Evolutionary conservation across 2,113 vertebrate species (phyloP), one percentile per base, ranked within the genome.

Genomic region (Pedetes capensis): DNA sequence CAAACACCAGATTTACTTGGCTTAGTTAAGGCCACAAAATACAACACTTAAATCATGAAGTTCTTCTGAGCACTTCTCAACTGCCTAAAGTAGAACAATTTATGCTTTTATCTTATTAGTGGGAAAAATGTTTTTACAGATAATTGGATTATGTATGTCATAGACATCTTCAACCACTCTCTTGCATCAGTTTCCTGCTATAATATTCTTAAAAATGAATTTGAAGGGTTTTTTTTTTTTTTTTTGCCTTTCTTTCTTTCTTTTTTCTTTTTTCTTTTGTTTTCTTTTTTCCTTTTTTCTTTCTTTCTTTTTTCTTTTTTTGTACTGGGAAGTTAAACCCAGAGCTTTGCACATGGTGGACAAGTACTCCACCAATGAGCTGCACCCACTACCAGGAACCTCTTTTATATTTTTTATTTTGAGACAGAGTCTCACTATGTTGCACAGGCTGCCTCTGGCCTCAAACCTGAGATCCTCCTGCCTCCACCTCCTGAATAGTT

Each of bases 101-200:
- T 55, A 44, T 64, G 18, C 29, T 94, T 87, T 91, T 79, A 81
- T 75, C 34, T 91, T 79, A 87, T 49, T 89, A 91, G 89, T 57
- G 34, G 39, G 27, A 25, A 88, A 94, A 89, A 74, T 7, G n/a
- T n/a, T n/a, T 0, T 49, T 32, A n/a, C 39, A 88, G 42, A 55
- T 61, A 81, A 71, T 91, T 88, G 49, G 37, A 85, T 88, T 84
- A 72, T 68, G 91, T 32, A 49, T 85, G 44, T 66, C 39, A 53
- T 91, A 32, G 14, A 76, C 47, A 76, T 25, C n/a, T 47, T 4
- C 37, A 82, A 39, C 9, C 83, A 53, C n/a, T 82, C 37, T 82
- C 4, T 83, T 74, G 4, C 14, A 83, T 69, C 34, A 74, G 25
- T 66, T 79, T 7, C 39, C 22, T 69, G 4, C 69, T 37, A 34